Base-by-base conservation (phyloP, 2,113 vertebrate species). In the Anarhynchus alexandrinus region DNA sequence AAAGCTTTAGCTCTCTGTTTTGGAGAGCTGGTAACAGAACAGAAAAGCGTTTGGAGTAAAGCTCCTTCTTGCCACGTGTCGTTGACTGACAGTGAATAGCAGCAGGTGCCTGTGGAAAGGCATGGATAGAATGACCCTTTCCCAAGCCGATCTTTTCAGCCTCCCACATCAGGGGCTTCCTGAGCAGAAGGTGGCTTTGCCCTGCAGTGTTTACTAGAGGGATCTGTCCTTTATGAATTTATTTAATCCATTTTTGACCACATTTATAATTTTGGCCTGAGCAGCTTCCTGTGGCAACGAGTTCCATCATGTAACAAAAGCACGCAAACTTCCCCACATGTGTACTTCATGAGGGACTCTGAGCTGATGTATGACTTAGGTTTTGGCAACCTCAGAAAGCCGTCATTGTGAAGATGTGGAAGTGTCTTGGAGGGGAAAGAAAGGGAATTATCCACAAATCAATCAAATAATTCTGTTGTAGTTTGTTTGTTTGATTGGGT, bases 341-440 rank as follows among this genome's bases (percentile, higher is more conserved):
- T 62, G 94, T 45, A n/a, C 91, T 97, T 83, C 54, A 6, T 26
- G 76, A 80, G 42, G 59, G 74, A 59, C 70, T 85, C 57, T 76
- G n/a, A 58, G 54, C 57, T 77, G 45, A 10, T n/a, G 36, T 20
- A 29, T 94, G 76, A 81, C 51, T 93, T 93, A 12, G 34, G 58
- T 77, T 92, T 83, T 96, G 95, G 95, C 88, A 96, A 20, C 86
- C 45, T 70, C 86, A 83, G 87, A 90, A 94, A 83, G 80, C 59
- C 88, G 55, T 61, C 59, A 6, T 16, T 80, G 77, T 73, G 88
- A 90, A 88, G 38, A 92, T 5, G 25, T 90, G 67, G 52, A 79
- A 83, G 62, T 61, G 64, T 88, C 67, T 86, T 95, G 79, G 88
- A 92, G 82, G 25, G 29, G 36, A 61, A 83, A 83, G 55, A 86